A percentile compares a stretch with the other conserved stretches of the same genome.
Evolutionary conservation across 1,140 invertebrate species (phyloP).

Genomic region (Lordiphosa collinella): DNA sequence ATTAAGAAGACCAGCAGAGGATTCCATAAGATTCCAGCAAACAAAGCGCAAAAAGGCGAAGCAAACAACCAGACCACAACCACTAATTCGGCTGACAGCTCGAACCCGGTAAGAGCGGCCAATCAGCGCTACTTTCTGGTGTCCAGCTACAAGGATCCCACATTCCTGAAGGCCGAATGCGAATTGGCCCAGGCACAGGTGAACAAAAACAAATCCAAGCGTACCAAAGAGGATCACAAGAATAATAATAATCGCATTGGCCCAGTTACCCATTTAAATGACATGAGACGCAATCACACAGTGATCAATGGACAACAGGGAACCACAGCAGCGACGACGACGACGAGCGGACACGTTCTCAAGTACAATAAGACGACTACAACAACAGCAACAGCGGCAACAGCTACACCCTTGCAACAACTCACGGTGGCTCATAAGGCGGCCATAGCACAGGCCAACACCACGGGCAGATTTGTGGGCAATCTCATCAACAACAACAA

Average conservation of each 20-base stretch:
- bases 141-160: slow-evolving; percentile 63
- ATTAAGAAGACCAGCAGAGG: slow-evolving; percentile 64
- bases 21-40: slow-evolving; percentile 67
- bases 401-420: slow-evolving; percentile 15
- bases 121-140: slow-evolving; percentile 70
- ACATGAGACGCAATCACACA: slow-evolving; percentile 56
- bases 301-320: slow-evolving; percentile 64
- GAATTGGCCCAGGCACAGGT: slow-evolving; percentile 77
- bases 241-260: slow-evolving; percentile 36
- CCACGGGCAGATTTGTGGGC: too few relatives aligned
- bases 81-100: background rate
- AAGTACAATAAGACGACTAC: slow-evolving; percentile 19
- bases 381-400: slow-evolving; percentile 9
- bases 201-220: slow-evolving; percentile 15
- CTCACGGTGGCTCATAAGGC: background rate
- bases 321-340: slow-evolving; percentile 24
- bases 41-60: slow-evolving; percentile 46
- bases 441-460: too few relatives aligned
- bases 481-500: background rate
- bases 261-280: slow-evolving; percentile 38
- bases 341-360: slow-evolving; percentile 15
- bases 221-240: slow-evolving; percentile 28
- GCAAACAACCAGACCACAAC: slow-evolving; percentile 9
- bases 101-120: slow-evolving; percentile 61
- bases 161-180: slow-evolving; percentile 73